A percentile compares a stretch with the other conserved stretches of the same genome.
phyloP scores from a whole-genome alignment of 2,113 vertebrate genomes.

The Lagenorhynchus albirostris region DNA sequence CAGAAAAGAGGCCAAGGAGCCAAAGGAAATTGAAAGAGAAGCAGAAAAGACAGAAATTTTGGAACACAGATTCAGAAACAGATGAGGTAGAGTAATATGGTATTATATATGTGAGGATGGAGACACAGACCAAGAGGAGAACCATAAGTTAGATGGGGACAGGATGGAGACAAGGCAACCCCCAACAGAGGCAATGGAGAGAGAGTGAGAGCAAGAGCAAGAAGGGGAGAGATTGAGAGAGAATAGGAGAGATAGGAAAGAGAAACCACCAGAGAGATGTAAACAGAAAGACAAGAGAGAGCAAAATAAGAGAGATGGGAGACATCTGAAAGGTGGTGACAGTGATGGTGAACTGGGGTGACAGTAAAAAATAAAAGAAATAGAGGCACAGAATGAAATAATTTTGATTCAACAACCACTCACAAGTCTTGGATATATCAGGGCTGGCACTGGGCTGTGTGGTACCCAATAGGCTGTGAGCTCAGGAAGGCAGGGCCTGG shows the following conservation, averaged over 20 bases:
- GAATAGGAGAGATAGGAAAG: neutral
- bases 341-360: neutral
- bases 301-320: neutral
- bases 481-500: neutral
- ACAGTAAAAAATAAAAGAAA: neutral
- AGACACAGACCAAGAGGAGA: constrained; percentile 13
- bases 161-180: neutral
- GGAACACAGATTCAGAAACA: constrained; percentile 11
- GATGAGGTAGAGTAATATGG: neutral
- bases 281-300: neutral
- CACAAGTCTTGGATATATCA: neutral
- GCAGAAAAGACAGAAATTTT: constrained; percentile 7
- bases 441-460: neutral
- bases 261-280: neutral
- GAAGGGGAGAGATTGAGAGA: neutral
- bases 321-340: neutral
- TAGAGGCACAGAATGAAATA: neutral
- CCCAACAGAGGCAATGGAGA: neutral
- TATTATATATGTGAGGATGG: neutral
- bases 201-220: neutral
- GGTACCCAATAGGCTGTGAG: neutral
- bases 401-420: neutral
- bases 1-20: neutral
- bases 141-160: neutral
- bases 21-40: constrained; percentile 24